phyloP scores from a whole-genome alignment of 2,797 vertebrate species.

The Luscinia luscinia region DNA sequence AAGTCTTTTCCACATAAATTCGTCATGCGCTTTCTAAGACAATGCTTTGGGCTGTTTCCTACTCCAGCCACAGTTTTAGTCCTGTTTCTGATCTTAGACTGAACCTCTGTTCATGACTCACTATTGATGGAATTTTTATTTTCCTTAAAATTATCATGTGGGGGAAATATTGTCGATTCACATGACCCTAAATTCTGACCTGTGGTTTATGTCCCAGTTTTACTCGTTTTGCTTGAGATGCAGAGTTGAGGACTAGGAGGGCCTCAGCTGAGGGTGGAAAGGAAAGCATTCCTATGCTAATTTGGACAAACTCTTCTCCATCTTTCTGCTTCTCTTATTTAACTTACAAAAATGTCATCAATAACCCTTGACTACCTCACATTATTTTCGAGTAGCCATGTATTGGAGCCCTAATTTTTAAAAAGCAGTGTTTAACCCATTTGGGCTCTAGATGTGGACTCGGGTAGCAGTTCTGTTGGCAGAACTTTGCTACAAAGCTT shows the following conservation, averaged over 20 bases:
- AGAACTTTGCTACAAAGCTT: neutral
- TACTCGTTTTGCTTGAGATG: neutral
- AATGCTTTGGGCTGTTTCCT: neutral
- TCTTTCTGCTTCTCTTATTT: neutral
- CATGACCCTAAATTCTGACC: neutral
- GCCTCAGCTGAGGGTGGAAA: neutral
- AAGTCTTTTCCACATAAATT: neutral
- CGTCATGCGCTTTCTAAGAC: accelerated
- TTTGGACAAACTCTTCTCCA: neutral
- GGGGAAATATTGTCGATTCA: neutral
- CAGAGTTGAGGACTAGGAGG: neutral
- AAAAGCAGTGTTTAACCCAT: neutral
- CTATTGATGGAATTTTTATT: neutral
- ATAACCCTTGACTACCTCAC: neutral
- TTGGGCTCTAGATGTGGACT: neutral
- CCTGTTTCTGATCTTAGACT: constrained; percentile 9
- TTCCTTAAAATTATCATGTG: neutral
- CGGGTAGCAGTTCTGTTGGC: neutral
- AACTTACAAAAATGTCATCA: neutral
- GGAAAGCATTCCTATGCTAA: neutral
- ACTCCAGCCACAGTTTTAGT: neutral
- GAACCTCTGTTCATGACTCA: neutral
- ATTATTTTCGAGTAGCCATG: accelerated
- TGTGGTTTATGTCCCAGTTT: neutral
- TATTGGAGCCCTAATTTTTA: neutral